phyloP scores from a whole-genome alignment of 2,888 invertebrate genomes.

The Pachliopta kotzebuea region DNA sequence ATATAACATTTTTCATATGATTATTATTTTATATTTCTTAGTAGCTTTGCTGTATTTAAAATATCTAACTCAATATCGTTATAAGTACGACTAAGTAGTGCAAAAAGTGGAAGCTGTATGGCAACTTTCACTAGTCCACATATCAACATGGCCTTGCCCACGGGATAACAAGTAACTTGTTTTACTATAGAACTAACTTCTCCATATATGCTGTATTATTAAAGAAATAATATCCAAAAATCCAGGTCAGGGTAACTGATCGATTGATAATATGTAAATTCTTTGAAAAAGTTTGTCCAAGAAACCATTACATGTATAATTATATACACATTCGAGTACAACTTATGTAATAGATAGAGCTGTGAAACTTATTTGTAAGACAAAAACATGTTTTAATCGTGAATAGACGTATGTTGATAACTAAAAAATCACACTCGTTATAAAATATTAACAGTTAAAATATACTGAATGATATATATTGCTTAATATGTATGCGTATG shows the following conservation, averaged over 20 bases:
- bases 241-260: conserved; percentile 1
- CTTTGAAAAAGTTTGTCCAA: neutral
- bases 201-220: neutral
- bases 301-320: neutral
- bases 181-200: neutral
- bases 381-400: no score
- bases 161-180: conserved; percentile 25
- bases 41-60: no score
- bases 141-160: conserved; percentile 35
- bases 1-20: no score
- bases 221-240: neutral
- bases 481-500: no score
- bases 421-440: no score
- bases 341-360: no score
- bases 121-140: conserved; percentile 62
- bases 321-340: no score
- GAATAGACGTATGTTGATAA: neutral
- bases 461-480: no score
- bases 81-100: neutral
- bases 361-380: no score
- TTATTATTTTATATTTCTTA: no score
- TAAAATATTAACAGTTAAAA: no score
- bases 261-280: neutral
- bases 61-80: no score
- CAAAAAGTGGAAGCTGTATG: conserved; percentile 31